phyloP scores from a whole-genome alignment of 2,888 invertebrate genomes.

The Tetanocera ferruginea region DNA sequence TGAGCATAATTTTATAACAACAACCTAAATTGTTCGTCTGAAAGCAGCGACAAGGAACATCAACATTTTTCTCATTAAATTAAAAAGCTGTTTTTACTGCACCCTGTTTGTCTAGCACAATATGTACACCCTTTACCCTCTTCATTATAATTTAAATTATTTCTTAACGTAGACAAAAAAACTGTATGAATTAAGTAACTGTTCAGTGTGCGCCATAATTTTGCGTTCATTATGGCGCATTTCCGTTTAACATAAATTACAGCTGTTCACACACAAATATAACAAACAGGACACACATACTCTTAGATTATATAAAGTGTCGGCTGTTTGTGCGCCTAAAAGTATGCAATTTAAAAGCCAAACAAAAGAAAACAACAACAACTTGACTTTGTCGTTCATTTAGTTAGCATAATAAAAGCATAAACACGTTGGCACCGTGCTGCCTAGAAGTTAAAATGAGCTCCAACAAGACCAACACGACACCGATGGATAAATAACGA shows the following conservation, averaged over 20 bases:
- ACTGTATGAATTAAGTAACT: conserved; percentile 17
- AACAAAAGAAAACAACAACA: conserved; percentile 5
- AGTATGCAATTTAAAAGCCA: conserved; percentile 41
- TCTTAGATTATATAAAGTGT: not conserved
- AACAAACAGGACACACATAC: conserved; percentile 39
- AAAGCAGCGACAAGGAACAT: no score
- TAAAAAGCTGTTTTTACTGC: no score
- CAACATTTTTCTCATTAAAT: no score
- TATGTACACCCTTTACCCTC: not conserved
- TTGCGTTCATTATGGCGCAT: conserved; percentile 46
- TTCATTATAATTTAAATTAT: not conserved
- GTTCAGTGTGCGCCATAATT: conserved; percentile 33
- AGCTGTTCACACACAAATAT: conserved; percentile 40
- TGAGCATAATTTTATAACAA: no score
- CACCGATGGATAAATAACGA: not conserved
- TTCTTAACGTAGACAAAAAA: conserved; percentile 4
- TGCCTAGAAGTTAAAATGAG: not conserved
- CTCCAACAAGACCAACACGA: not conserved
- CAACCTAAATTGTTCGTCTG: no score
- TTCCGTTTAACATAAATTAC: conserved; percentile 46
- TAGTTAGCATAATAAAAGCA: conserved; percentile 44
- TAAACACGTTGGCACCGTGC: conserved; percentile 41
- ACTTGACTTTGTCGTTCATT: not conserved
- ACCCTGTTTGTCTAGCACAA: not conserved
- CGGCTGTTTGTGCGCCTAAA: conserved; percentile 31